Evolutionary conservation across 2,113 vertebrate species (phyloP).

Genomic region (Numida meleagris): DNA sequence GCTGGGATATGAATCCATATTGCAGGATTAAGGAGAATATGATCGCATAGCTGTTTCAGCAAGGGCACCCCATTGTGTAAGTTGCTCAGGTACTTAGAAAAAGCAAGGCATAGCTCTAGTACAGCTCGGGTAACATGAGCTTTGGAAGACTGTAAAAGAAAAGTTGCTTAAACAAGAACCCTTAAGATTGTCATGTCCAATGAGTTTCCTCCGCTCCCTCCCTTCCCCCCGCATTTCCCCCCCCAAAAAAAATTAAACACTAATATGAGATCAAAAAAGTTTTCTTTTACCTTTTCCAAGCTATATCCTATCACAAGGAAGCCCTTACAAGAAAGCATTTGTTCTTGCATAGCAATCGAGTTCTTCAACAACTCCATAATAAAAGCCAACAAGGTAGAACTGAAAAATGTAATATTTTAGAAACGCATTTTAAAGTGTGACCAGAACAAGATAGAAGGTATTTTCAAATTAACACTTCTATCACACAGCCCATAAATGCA

Average conservation of each 20-base stretch:
- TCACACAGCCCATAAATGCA: neutral
- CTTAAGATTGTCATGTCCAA: neutral
- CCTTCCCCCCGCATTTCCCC: no score
- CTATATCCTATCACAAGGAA: slow-evolving; percentile 96
- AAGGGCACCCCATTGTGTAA: slow-evolving; percentile 90
- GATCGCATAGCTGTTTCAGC: slow-evolving; percentile 97
- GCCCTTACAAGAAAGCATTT: slow-evolving; percentile 96
- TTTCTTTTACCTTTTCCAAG: slow-evolving; percentile 92
- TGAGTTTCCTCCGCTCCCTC: no score
- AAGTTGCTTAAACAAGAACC: neutral
- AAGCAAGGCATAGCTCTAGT: slow-evolving; percentile 93
- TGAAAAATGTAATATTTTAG: slow-evolving; percentile 59
- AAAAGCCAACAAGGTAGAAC: slow-evolving; percentile 94
- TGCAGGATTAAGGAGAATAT: slow-evolving; percentile 95
- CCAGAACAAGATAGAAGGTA: neutral
- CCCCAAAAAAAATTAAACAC: no score
- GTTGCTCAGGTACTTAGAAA: slow-evolving; percentile 95
- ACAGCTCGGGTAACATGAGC: slow-evolving; percentile 89
- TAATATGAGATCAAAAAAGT: neutral
- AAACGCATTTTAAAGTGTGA: neutral
- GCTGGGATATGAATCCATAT: slow-evolving; percentile 98
- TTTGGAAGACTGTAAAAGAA: slow-evolving; percentile 90
- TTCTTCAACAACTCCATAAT: slow-evolving; percentile 97
- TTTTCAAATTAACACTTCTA: neutral
- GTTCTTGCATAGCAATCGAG: slow-evolving; percentile 98